Evolutionary conservation across 2,888 invertebrate species (phyloP).

Genomic region (Volucella zonaria): DNA sequence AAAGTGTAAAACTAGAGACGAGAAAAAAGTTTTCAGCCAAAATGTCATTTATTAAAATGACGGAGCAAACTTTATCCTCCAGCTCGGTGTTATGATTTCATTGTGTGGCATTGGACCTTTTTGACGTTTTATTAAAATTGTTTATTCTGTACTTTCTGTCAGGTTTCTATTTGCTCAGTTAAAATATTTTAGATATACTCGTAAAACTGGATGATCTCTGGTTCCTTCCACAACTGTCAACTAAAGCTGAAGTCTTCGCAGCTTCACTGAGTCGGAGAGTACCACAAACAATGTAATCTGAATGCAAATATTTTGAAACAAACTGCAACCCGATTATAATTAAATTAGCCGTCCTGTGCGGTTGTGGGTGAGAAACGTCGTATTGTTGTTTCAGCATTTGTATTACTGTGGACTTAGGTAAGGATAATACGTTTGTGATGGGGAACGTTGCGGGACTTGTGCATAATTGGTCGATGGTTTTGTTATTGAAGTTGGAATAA

Average conservation of each 20-base stretch:
- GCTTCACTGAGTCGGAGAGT: background rate
- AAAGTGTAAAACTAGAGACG: too few relatives aligned
- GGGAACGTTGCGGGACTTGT: too few relatives aligned
- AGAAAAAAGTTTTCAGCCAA: too few relatives aligned
- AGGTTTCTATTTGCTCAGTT: slow-evolving; percentile 32
- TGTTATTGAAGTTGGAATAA: too few relatives aligned
- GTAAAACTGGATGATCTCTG: slow-evolving; percentile 22
- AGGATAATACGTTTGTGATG: too few relatives aligned
- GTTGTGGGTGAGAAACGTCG: slow-evolving; percentile 12
- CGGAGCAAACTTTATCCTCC: background rate
- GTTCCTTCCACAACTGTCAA: background rate
- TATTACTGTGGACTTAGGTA: background rate
- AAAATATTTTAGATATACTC: slow-evolving; percentile 24
- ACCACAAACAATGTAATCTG: slow-evolving; percentile 35
- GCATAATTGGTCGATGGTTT: too few relatives aligned
- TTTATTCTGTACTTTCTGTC: slow-evolving; percentile 47
- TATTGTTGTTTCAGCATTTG: slow-evolving; percentile 49
- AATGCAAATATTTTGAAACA: slow-evolving; percentile 54
- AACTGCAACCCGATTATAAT: slow-evolving; percentile 58
- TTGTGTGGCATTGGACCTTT: slow-evolving; percentile 6
- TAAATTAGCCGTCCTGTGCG: slow-evolving; percentile 34
- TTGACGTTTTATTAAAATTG: slow-evolving; percentile 38
- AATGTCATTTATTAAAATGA: too few relatives aligned
- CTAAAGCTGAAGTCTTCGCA: background rate
- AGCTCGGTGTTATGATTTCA: background rate